Base-by-base conservation (phyloP, 2,888 invertebrate species). In the Dioctria rufipes region DNA sequence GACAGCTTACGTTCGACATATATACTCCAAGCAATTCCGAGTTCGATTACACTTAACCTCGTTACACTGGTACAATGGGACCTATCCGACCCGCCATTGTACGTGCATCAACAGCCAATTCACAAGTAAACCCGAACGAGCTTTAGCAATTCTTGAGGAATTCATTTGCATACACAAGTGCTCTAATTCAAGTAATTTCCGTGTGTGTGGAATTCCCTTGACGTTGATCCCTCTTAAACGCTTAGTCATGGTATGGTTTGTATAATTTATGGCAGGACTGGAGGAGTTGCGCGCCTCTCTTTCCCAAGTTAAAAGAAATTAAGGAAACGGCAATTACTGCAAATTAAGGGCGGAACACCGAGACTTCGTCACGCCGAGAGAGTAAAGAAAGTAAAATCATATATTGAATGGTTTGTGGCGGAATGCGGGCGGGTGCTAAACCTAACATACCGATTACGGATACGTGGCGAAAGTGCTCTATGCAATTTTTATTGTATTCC, bases 121-220 rank as follows among this genome's bases (percentile, higher is more conserved):
- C 51, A 40, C 11, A 77, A 77, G 77, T 63, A 65, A 78, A 65
- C 49, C 63, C 49, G 63, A 65, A 65, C 65, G 65, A 49, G 49
- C 78, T 63, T 65, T 49, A 46, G 49, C 78, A 78, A 77, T 65
- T 63, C 78, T 78, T 78, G 39, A 78, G 65, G 65, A 54, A 78
- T 65, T 78, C 78, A 78, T 78, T 78, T 78, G 78, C 78, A 78
- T 78, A 78, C 78, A 78, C 65, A 78, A 78, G 78, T 78, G 78
- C 65, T 78, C 51, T 78, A 78, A 78, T 78, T 78, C 63, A 78
- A 78, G 78, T 78, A 78, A 78, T 78, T 78, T 77, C 78, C 78
- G 39, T 51, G 51, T 11, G 11, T 46, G 25, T 25, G 40, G 63
- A 61, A 65, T 78, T 65, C 40, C 39, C 78, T 51, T 78, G 65